Percentiles rank a stretch among this genome's conserved stretches.
Evolutionary conservation across 1,140 invertebrate genomes (phyloP).

Genomic region (Orius laevigatus): DNA sequence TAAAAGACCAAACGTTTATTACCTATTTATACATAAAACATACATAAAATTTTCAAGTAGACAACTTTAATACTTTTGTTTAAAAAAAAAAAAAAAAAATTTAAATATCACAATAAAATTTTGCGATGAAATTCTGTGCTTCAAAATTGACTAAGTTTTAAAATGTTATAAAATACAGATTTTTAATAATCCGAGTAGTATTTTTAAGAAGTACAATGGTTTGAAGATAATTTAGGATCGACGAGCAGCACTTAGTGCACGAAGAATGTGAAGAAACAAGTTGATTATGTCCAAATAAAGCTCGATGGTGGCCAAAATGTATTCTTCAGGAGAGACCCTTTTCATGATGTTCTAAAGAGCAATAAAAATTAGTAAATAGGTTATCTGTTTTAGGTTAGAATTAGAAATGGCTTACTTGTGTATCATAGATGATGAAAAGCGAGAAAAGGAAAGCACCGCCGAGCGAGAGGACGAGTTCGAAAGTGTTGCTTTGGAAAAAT

Average conservation of each 20-base stretch:
- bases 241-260: conserved; percentile 33
- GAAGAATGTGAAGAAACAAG: conserved; percentile 67
- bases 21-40: too few relatives aligned
- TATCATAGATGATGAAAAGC: conserved; percentile 50
- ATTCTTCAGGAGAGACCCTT: conserved; percentile 55
- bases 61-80: too few relatives aligned
- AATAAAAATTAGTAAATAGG: conserved; percentile 8
- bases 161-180: neutral
- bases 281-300: conserved; percentile 78
- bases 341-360: conserved; percentile 44
- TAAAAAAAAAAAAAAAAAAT: too few relatives aligned
- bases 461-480: conserved; percentile 49
- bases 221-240: conserved; percentile 4
- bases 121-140: too few relatives aligned
- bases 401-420: conserved; percentile 25
- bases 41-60: too few relatives aligned
- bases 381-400: neutral
- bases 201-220: neutral
- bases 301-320: conserved; percentile 62
- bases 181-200: neutral
- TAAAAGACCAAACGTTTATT: too few relatives aligned
- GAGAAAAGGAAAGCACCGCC: conserved; percentile 59
- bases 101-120: too few relatives aligned
- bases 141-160: neutral
- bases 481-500: conserved; percentile 44